These are phyloP conservation scores for Crocidura indochinensis DNA, from an alignment of 2,797 vertebrate species.

Conservation along the genomic window DNA sequence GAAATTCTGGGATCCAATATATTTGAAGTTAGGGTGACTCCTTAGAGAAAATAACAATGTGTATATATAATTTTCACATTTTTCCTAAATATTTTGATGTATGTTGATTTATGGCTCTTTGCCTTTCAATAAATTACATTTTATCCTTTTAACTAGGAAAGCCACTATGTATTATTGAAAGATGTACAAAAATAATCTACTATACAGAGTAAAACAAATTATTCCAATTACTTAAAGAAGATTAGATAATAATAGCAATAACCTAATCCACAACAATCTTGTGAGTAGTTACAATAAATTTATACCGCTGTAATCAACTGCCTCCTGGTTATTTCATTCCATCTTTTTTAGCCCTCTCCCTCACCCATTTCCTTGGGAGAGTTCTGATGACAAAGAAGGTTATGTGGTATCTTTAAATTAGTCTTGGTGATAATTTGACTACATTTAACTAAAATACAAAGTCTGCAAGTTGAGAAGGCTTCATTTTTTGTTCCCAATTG, in stretches of 20 bases:
- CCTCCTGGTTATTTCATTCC: neutral
- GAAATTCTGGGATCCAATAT: neutral
- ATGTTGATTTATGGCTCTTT: constrained; percentile 39
- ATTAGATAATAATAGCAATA: constrained; percentile 47
- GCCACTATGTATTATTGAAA: constrained; percentile 12
- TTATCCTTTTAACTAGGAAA: neutral
- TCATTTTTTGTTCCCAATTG: neutral
- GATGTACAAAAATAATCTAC: constrained; percentile 25
- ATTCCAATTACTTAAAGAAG: constrained; percentile 56
- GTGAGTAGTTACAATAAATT: neutral
- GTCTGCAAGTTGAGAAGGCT: neutral
- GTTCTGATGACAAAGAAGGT: neutral
- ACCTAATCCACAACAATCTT: constrained; percentile 13
- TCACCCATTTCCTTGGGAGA: neutral
- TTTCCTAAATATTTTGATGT: neutral
- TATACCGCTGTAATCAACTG: neutral
- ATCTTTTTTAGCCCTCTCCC: neutral
- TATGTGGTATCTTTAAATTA: neutral
- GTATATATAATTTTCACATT: neutral
- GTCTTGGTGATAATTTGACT: constrained; percentile 14
- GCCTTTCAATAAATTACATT: neutral
- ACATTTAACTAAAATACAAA: constrained; percentile 5
- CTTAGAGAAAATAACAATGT: neutral
- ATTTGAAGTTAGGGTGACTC: neutral
- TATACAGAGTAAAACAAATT: constrained; percentile 56